Conservation (phyloP, 2,113 vertebrate species). For the Helogale parvula region DNA sequence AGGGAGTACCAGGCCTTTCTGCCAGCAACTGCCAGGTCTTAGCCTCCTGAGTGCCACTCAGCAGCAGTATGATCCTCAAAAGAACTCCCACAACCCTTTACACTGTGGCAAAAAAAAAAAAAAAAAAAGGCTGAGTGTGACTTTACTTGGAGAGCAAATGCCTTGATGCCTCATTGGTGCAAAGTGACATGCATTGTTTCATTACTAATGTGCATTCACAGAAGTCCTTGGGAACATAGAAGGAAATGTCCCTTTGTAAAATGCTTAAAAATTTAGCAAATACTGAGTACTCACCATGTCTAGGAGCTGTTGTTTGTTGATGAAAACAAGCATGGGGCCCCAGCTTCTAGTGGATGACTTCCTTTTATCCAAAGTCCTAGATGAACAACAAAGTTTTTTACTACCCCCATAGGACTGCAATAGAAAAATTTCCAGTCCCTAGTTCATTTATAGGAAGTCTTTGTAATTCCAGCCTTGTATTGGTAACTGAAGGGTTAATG, state of each 20-base stretch:
- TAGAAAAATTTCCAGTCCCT: background rate
- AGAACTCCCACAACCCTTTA: background rate
- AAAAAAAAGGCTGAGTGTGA: slow-evolving; percentile 27
- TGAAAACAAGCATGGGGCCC: background rate
- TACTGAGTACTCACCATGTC: background rate
- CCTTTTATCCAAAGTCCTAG: background rate
- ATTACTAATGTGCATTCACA: background rate
- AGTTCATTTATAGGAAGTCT: background rate
- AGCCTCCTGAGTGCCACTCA: slow-evolving; percentile 49
- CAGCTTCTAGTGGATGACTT: background rate
- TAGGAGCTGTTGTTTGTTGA: background rate
- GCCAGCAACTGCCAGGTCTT: slow-evolving; percentile 48
- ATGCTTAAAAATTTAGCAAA: background rate
- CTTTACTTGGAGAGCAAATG: slow-evolving; percentile 41
- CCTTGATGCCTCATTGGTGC: background rate
- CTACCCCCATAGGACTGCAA: background rate
- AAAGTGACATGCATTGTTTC: background rate
- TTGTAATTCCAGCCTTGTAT: background rate
- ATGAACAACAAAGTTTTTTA: background rate
- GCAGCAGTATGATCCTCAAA: background rate
- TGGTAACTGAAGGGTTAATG: background rate
- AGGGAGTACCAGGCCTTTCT: slow-evolving; percentile 42
- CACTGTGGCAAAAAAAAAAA: background rate
- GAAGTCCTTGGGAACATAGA: background rate
- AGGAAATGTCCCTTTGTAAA: background rate